Base-by-base conservation (phyloP, 2,113 vertebrate species). In the Clarias batrachus region DNA sequence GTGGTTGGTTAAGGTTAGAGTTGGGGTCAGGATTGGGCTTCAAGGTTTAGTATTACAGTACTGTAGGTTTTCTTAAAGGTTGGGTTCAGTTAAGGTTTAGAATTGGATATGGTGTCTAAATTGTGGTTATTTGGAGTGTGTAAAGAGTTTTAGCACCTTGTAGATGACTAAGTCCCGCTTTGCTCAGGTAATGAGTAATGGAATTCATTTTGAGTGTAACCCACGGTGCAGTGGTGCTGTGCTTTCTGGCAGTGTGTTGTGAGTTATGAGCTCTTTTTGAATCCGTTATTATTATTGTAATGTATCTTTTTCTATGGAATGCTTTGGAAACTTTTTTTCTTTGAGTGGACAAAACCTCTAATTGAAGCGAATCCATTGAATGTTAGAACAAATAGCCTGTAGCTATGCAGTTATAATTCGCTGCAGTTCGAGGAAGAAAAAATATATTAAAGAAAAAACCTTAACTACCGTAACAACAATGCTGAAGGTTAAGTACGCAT, bases 321-420 rank as follows among this genome's bases (percentile, higher is more conserved):
- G 25, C 60, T 37, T 3, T 37, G 33, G 33, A 37, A 37, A 12
- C 9, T 41, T 65, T 65, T 86, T 54, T 41, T n/a, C 33, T 73
- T 59, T 54, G 1, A 17, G 71, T 65, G 48, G 60, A 83, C 60
- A 78, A 68, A 83, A 63, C 10, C 30, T 73, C 70, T 86, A 88
- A 90, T 88, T 86, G 85, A 85, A 85, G 59, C 60, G 63, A 88
- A 90, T 88, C 79, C 79, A 80, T 81, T 90, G n/a, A 56, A 41
- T 14, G 37, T 13, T 71, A 17, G 84, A 86, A 80, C 76, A 88
- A 90, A 88, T 79, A 78, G 73, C 85, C 84, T 73, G 86, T 27
- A 88, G 74, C 13, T 54, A 17, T 79, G 54, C 66, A 54, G 83
- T 87, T 59, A n/a, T 54, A 74, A 86, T 85, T 85, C 27, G 78